Percentiles rank a stretch among this genome's conserved stretches.
These are phyloP conservation scores for Ariolimax columbianus DNA, from an alignment of 2,888 invertebrate species.

Conservation along the genomic window DNA sequence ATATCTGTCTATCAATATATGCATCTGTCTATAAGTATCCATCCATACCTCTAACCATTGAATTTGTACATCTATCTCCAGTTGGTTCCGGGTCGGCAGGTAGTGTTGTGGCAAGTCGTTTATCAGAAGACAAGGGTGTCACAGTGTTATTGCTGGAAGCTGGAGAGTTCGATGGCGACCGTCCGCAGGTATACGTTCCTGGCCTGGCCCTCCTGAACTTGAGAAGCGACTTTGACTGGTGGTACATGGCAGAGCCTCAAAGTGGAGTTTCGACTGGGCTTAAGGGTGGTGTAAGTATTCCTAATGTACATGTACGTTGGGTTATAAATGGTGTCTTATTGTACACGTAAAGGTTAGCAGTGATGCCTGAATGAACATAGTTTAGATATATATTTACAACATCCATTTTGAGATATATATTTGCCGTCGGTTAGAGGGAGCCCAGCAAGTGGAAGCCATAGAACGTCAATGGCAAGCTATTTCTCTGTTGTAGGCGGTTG, in stretches of 20 bases:
- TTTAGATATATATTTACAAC: no score
- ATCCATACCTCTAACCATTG: background rate
- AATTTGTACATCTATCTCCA: slow-evolving; percentile 5
- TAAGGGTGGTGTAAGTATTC: slow-evolving; percentile 43
- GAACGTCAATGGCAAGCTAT: no score
- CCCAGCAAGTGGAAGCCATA: no score
- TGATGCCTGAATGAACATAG: no score
- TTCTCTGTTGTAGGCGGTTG: no score
- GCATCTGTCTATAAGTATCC: no score
- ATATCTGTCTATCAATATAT: no score
- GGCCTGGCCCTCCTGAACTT: slow-evolving; percentile 77
- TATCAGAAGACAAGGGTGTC: slow-evolving; percentile 75
- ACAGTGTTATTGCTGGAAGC: slow-evolving; percentile 78
- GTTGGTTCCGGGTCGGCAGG: slow-evolving; percentile 80
- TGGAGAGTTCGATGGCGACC: slow-evolving; percentile 76
- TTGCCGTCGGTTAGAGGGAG: no score
- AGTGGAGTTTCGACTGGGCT: slow-evolving; percentile 42
- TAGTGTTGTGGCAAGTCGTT: slow-evolving; percentile 79
- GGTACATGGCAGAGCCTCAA: slow-evolving; percentile 50
- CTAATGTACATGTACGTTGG: no score
- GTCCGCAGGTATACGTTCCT: slow-evolving; percentile 79
- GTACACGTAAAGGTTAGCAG: no score
- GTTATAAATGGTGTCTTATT: no score
- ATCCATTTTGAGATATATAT: no score
- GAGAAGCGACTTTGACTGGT: slow-evolving; percentile 55